Evolutionary conservation across 2,797 vertebrate species (phyloP), one percentile per base, ranked within the genome.

Genomic region (Peromyscus eremicus): DNA sequence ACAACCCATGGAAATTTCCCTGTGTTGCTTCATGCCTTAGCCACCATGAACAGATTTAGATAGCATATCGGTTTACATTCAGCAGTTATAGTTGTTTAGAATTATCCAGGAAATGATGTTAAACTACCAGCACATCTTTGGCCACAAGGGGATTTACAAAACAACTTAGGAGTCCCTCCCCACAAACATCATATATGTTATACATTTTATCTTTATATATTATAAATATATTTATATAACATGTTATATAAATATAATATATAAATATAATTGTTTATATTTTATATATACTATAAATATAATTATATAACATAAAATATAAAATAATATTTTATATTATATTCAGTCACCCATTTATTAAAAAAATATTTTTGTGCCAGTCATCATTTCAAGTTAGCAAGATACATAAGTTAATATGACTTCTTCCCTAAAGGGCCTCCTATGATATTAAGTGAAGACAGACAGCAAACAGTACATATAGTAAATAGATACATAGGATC

Each of bases 361-460:
- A 90, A 64, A 34, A 91, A 94, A 71, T 73, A 89, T 66, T 71
- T 60, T 21, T 46, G 5, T 60, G 32, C 14, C 85, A 92, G 92
- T 43, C 1, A 81, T 79, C 34, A 77, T 57, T 93, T 94, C 87
- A 95, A 8, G 71, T 81, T 77, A 75, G 55, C 64, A 92, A 25
- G 29, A 10, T 85, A 10, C 17, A 52, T 77, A 4, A n/a, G 5
- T 76, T 91, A 94, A 73, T 21, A 89, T 92, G 76, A 95, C 29
- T 40, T 57, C 84, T 64, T 4, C 27, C 66, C 8, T 76, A 25
- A 83, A 94, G 27, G 32, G 85, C 34, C 16, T 82, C 66, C 73
- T 10, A 70, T 81, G 83, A 91, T 84, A 57, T 8, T 77, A 40
- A 16, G 46, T 32, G 3, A 29, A 92, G 27, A 85, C 3, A 52